Evolutionary conservation across 2,888 invertebrate genomes (phyloP).

Genomic region (Subacronicta megacephala): DNA sequence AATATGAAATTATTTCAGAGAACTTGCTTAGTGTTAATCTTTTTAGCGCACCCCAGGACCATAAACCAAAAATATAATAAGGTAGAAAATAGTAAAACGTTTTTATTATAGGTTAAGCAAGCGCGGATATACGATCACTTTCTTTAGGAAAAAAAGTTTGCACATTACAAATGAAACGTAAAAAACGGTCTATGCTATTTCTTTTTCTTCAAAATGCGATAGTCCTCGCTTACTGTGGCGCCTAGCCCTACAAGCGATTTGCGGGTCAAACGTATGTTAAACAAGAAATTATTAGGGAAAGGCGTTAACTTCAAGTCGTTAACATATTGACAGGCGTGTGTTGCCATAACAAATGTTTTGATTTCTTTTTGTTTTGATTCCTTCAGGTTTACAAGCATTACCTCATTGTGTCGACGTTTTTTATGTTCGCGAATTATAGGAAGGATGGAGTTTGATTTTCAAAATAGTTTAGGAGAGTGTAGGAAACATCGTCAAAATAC

Average conservation of each 20-base stretch:
- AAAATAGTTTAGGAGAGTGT: neutral
- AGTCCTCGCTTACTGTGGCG: conserved; percentile 26
- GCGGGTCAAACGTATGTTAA: conserved; percentile 55
- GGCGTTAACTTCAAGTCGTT: conserved; percentile 58
- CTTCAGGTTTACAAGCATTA: conserved; percentile 68
- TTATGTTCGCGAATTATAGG: conserved; percentile 38
- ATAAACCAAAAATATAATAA: too few relatives aligned
- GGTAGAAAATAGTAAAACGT: too few relatives aligned
- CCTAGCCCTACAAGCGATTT: conserved; percentile 32
- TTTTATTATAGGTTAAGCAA: too few relatives aligned
- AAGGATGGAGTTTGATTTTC: conserved; percentile 8
- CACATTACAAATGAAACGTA: too few relatives aligned
- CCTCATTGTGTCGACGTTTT: conserved; percentile 65
- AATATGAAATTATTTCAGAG: too few relatives aligned
- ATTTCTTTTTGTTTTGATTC: conserved; percentile 60
- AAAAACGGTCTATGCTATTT: too few relatives aligned
- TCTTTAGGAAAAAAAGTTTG: too few relatives aligned
- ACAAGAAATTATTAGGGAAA: conserved; percentile 62
- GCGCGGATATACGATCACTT: too few relatives aligned
- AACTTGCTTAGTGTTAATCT: too few relatives aligned
- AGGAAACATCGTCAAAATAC: neutral
- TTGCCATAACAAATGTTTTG: conserved; percentile 68
- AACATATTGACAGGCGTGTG: conserved; percentile 72
- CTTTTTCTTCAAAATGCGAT: neutral
- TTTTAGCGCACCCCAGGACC: too few relatives aligned